Evolutionary conservation across 37 sponge, comb jelly and placozoan species (phyloP).

Genomic region (Bolinopsis microptera): DNA sequence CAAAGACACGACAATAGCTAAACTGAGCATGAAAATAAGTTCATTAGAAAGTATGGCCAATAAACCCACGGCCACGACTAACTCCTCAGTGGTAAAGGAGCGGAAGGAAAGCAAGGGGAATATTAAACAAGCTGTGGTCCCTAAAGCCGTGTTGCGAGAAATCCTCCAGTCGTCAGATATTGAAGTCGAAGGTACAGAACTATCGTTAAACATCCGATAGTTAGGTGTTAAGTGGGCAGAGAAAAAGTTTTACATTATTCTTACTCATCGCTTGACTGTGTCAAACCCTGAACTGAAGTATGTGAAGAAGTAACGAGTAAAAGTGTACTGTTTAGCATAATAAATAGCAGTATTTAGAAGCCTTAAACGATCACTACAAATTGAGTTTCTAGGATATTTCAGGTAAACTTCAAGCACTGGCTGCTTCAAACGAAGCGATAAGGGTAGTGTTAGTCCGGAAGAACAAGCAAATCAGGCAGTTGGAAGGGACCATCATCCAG

Average conservation of each 20-base stretch:
- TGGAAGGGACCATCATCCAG: slow-evolving; percentile 19
- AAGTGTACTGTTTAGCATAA: too few species aligned
- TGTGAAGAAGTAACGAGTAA: too few species aligned
- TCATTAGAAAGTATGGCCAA: slow-evolving; percentile 6
- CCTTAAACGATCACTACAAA: too few species aligned
- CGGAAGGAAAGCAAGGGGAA: background rate
- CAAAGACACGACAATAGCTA: background rate
- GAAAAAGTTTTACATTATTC: too few species aligned
- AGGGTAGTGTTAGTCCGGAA: slow-evolving; percentile 43
- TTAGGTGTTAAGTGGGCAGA: too few species aligned
- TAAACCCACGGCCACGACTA: background rate
- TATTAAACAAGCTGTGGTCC: slow-evolving; percentile 41
- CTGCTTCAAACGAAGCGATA: slow-evolving; percentile 46
- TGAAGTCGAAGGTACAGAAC: slow-evolving; percentile 43
- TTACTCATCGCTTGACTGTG: too few species aligned
- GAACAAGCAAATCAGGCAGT: slow-evolving; percentile 48
- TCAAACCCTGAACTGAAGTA: too few species aligned
- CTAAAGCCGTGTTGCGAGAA: slow-evolving; percentile 26
- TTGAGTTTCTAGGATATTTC: too few species aligned
- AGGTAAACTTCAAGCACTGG: background rate
- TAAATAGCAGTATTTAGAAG: too few species aligned
- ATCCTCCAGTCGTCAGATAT: slow-evolving; percentile 40
- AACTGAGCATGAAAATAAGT: slow-evolving; percentile 35
- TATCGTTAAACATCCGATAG: too few species aligned
- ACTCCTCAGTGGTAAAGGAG: background rate